Base-by-base conservation (phyloP, 2,113 vertebrate species). In the Maccullochella peelii region DNA sequence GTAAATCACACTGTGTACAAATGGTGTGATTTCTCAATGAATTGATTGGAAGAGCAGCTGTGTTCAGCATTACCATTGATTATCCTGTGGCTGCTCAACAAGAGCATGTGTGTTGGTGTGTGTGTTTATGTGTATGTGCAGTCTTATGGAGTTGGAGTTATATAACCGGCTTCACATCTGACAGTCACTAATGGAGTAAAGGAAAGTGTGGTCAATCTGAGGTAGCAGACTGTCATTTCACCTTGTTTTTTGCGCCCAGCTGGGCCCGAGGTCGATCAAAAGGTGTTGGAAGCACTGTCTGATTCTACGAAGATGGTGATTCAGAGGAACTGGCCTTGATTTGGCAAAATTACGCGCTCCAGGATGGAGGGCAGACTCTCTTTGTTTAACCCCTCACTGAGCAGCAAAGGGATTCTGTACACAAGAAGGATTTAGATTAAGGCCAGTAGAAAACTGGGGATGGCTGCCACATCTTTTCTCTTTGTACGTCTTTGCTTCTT, bases 41-140 rank as follows among this genome's bases (percentile, higher is more conserved):
- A 84, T 71, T 91, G 83, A 88, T 82, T 88, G 75, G 71, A 86
- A 25, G 81, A 91, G 82, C 88, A 88, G 78, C 87, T 91, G 88
- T 83, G 77, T 68, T 73, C 79, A 90, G 83, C 79, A 67, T 84
- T 80, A 90, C 40, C 38, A 76, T 61, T 77, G 77, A 89, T 87
- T 91, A 84, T 83, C 80, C 23, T 77, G 73, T 71, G 66, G 55
- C 67, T 83, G 83, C 79, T 89, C 54, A 65, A 30, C 54, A 71
- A 73, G 59, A 75, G 58, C 5, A n/a, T 61, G 42, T 65, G 66
- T 67, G 66, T 42, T 9, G 40, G 14, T 18, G 30, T 74, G 27
- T 54, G 33, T 77, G 63, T 82, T 42, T 50, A 40, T 27, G 62
- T 66, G 58, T 44, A 18, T 44, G 49, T 79, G 33, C 23, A 33